Evolutionary conservation across 1,140 invertebrate species (phyloP).

Genomic region (Drosophila willistoni): DNA sequence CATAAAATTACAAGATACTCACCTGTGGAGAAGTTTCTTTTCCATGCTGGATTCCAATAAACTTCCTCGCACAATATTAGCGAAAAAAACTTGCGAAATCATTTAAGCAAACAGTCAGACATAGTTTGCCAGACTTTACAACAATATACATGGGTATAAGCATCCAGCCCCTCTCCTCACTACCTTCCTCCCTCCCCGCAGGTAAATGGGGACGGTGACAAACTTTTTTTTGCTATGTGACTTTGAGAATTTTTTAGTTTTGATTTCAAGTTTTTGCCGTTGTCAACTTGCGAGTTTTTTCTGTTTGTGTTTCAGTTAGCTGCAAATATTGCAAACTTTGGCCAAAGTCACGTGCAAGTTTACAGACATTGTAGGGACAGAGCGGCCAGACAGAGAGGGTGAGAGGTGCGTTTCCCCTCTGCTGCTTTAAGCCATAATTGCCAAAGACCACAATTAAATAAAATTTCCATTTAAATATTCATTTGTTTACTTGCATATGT

Average conservation of each 20-base stretch:
- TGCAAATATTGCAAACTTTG: conserved; percentile 69
- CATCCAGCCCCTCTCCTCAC: conserved; percentile 19
- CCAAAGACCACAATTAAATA: conserved; percentile 37
- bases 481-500: conserved; percentile 12
- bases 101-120: conserved; percentile 77
- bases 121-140: conserved; percentile 69
- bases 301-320: conserved; percentile 38
- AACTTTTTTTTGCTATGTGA: conserved; percentile 74
- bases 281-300: conserved; percentile 56
- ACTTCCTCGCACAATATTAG: conserved; percentile 76
- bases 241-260: conserved; percentile 80
- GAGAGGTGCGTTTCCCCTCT: conserved; percentile 25
- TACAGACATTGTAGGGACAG: conserved; percentile 67
- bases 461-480: conserved; percentile 47
- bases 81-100: conserved; percentile 65
- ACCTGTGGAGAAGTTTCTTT: conserved; percentile 58
- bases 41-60: conserved; percentile 66
- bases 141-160: conserved; percentile 46
- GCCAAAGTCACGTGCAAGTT: conserved; percentile 79
- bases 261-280: conserved; percentile 72
- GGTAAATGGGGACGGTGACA: conserved; percentile 14
- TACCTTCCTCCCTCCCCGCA: background rate
- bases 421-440: conserved; percentile 35
- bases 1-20: conserved; percentile 75
- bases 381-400: conserved; percentile 25